Conservation (phyloP, 2,888 invertebrate species). For the Eurytoma californica region DNA sequence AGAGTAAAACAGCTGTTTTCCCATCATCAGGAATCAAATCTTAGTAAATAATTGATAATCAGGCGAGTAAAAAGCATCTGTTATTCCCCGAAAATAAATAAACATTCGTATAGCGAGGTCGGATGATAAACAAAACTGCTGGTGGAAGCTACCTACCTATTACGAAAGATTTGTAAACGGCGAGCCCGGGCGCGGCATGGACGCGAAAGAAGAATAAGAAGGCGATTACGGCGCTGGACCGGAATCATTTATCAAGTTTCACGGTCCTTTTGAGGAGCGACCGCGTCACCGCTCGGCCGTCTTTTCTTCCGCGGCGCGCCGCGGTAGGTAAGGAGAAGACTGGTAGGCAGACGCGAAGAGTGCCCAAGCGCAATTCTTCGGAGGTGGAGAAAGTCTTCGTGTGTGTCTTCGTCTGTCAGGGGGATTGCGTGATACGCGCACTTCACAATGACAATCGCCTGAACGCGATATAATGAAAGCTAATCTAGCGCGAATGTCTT, state of each 20-base stretch:
- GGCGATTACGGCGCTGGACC: conserved; percentile 56
- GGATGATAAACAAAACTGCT: background rate
- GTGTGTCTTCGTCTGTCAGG: background rate
- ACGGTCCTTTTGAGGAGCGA: conserved; percentile 68
- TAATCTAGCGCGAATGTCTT: conserved; percentile 50
- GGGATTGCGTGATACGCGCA: background rate
- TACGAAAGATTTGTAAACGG: conserved; percentile 34
- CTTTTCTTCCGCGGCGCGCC: conserved; percentile 65
- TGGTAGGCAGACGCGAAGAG: conserved; percentile 57
- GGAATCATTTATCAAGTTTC: conserved; percentile 71
- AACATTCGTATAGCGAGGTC: conserved; percentile 8
- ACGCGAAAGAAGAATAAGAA: background rate
- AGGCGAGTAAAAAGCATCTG: no score
- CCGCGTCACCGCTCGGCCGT: conserved; percentile 68
- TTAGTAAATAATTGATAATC: no score
- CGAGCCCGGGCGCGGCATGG: background rate
- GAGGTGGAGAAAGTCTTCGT: background rate
- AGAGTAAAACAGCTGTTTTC: no score
- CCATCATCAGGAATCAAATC: no score
- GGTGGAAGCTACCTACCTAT: background rate
- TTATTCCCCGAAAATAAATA: background rate
- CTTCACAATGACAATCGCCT: background rate
- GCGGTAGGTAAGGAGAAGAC: conserved; percentile 67
- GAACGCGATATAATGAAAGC: conserved; percentile 63
- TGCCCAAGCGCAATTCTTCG: background rate